phyloP scores from a whole-genome alignment of 2,888 invertebrate genomes.

The Drosophila meridionalis region DNA sequence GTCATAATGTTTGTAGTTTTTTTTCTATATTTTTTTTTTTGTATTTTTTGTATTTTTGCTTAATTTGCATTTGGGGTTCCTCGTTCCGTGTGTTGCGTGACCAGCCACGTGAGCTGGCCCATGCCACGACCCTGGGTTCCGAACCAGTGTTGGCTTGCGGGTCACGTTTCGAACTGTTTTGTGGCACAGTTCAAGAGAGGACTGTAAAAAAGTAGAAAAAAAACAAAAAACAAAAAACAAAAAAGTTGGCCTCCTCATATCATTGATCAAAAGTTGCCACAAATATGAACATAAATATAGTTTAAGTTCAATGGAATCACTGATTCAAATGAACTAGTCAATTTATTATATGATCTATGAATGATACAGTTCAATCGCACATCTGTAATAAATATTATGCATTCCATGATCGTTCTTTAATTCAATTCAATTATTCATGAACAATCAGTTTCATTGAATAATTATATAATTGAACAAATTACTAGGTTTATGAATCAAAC shows the following conservation, averaged over 20 bases:
- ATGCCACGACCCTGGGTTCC: conserved; percentile 21
- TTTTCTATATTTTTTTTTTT: background rate
- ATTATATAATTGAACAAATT: background rate
- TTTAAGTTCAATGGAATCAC: background rate
- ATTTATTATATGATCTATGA: background rate
- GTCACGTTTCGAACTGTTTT: conserved; percentile 44
- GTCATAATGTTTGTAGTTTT: conserved; percentile 40
- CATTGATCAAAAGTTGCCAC: conserved; percentile 7
- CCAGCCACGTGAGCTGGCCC: conserved; percentile 51
- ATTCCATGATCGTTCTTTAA: too few relatives aligned
- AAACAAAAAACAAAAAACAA: background rate
- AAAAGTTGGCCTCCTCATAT: conserved; percentile 1
- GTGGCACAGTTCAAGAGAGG: conserved; percentile 4
- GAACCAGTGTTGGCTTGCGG: conserved; percentile 36
- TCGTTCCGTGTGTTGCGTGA: conserved; percentile 44
- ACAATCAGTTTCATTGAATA: background rate
- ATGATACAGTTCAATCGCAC: background rate
- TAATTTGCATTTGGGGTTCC: conserved; percentile 15
- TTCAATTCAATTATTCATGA: background rate
- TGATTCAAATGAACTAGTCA: background rate
- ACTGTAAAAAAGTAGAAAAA: background rate
- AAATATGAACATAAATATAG: background rate
- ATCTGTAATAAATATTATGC: background rate
- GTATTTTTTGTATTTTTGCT: conserved; percentile 2
- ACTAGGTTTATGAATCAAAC: background rate